Evolutionary conservation across 2,797 vertebrate genomes (phyloP).

Genomic region (Leptatherina wallacei): DNA sequence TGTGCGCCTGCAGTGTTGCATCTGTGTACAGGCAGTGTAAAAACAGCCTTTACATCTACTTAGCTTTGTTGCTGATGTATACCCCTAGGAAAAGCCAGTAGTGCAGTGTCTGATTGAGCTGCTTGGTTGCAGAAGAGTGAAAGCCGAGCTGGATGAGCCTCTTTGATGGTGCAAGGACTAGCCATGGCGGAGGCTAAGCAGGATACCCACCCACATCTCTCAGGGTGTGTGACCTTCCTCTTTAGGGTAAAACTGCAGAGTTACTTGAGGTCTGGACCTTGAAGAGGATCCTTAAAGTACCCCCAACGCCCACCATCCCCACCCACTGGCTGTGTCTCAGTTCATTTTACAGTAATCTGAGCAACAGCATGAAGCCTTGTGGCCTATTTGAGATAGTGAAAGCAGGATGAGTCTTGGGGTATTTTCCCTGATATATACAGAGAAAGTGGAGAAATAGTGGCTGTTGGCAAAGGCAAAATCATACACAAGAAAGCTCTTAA

Average conservation of each 20-base stretch:
- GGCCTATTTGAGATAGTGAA: conserved; percentile 69
- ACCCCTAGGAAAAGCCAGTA: conserved; percentile 65
- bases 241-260: conserved; percentile 53
- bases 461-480: conserved; percentile 8
- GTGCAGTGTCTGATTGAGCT: conserved; percentile 64
- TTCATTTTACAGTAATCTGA: conserved; percentile 61
- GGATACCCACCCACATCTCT: conserved; percentile 42
- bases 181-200: conserved; percentile 46
- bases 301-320: conserved; percentile 13
- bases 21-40: conserved; percentile 49
- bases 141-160: conserved; percentile 46
- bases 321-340: conserved; percentile 53
- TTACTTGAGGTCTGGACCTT: conserved; percentile 58
- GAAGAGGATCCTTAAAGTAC: conserved; percentile 31
- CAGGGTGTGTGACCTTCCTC: conserved; percentile 41
- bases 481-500: background rate
- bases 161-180: conserved; percentile 66
- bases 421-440: conserved; percentile 54
- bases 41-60: conserved; percentile 62
- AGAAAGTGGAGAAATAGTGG: conserved; percentile 35
- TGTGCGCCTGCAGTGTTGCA: conserved; percentile 34
- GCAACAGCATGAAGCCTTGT: conserved; percentile 59
- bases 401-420: conserved; percentile 52
- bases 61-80: conserved; percentile 56
- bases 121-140: conserved; percentile 53